These are phyloP conservation scores for Acrocyrtus sp. DNA, from an alignment of 2,888 invertebrate species.

Conservation along the genomic window DNA sequence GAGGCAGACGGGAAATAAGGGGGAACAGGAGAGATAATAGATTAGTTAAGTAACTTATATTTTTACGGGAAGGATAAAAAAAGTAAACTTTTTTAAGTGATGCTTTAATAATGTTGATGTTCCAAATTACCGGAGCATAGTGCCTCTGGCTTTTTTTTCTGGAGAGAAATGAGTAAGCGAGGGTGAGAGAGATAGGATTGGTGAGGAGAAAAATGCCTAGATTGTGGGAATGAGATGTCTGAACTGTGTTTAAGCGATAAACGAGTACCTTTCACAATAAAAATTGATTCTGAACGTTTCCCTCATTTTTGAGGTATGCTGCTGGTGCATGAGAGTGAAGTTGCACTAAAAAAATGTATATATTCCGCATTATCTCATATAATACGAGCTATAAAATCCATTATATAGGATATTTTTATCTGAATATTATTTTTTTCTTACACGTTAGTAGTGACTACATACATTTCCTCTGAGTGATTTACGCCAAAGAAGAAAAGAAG, in stretches of 20 bases:
- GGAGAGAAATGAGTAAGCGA: not conserved
- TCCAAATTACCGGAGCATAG: slow-evolving; percentile 49
- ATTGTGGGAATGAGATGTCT: not conserved
- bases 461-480: not conserved
- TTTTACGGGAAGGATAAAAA: slow-evolving; percentile 31
- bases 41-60: slow-evolving; percentile 42
- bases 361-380: no score
- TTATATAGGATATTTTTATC: not conserved
- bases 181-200: no score
- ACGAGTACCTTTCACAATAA: slow-evolving; percentile 16
- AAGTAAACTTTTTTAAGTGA: slow-evolving; percentile 22
- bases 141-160: slow-evolving; percentile 26
- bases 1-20: slow-evolving; percentile 46
- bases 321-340: no score
- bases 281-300: slow-evolving; percentile 31
- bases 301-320: not conserved
- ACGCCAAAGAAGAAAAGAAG: no score
- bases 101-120: slow-evolving; percentile 42
- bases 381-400: no score
- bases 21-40: slow-evolving; percentile 44
- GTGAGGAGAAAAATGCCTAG: no score
- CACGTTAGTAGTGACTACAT: not conserved
- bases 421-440: not conserved
- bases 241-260: slow-evolving; percentile 1
- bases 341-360: no score